phyloP scores from a whole-genome alignment of 2,113 vertebrate genomes.

The Vulpes vulpes region DNA sequence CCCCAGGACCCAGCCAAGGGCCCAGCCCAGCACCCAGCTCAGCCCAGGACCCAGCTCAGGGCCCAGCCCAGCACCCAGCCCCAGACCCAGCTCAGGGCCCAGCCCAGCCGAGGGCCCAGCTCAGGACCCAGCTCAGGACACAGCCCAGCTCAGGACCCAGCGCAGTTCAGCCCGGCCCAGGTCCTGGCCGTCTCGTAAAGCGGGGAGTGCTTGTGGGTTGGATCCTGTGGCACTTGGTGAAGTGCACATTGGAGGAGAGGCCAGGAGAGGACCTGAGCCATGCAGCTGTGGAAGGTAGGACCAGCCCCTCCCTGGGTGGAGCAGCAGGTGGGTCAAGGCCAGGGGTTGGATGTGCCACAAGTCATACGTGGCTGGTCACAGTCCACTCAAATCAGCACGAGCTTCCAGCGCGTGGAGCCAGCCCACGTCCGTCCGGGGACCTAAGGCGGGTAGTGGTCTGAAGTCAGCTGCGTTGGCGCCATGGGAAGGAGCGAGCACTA shows the following conservation, averaged over 20 bases:
- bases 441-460: accelerated
- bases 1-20: not conserved
- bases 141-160: not conserved
- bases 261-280: accelerated
- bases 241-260: accelerated
- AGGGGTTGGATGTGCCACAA: accelerated
- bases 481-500: accelerated
- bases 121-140: not conserved
- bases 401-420: accelerated
- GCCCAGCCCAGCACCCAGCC: too few relatives aligned
- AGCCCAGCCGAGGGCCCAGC: not conserved
- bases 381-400: accelerated
- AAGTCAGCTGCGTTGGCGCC: accelerated
- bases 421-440: accelerated
- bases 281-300: not conserved
- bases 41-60: not conserved
- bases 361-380: accelerated
- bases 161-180: not conserved
- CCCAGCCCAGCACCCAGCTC: accelerated
- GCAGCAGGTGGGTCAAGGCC: not conserved
- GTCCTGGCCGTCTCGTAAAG: not conserved
- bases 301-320: not conserved
- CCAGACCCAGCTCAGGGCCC: too few relatives aligned
- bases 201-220: accelerated
- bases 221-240: not conserved